phyloP scores from a whole-genome alignment of 2,888 invertebrate species.

The Emmelina monodactyla region DNA sequence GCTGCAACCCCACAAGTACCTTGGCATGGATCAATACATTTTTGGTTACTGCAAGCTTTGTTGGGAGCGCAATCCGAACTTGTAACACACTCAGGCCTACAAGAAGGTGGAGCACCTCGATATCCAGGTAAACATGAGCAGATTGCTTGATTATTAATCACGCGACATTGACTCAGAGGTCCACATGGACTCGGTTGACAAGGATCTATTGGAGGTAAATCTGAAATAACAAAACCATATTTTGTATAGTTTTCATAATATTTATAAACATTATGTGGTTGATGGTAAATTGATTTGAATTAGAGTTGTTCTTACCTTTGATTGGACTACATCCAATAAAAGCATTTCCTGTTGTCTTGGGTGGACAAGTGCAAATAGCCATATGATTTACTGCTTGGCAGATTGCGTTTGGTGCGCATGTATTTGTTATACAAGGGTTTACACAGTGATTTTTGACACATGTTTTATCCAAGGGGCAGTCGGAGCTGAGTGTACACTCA shows the following conservation, averaged over 20 bases:
- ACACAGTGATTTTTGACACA: constrained; percentile 75
- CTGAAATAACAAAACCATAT: constrained; percentile 19
- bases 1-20: constrained; percentile 82
- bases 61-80: constrained; percentile 76
- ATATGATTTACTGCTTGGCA: constrained; percentile 80
- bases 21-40: constrained; percentile 76
- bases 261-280: no score
- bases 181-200: constrained; percentile 73
- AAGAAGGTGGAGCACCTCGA: constrained; percentile 73
- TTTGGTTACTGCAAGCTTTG: constrained; percentile 75
- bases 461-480: constrained; percentile 73
- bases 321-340: constrained; percentile 70
- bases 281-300: constrained; percentile 2
- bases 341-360: constrained; percentile 75
- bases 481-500: constrained; percentile 77
- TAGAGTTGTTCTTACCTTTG: constrained; percentile 39
- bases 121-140: constrained; percentile 72
- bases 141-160: constrained; percentile 69
- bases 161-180: constrained; percentile 69
- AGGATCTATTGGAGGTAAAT: constrained; percentile 49
- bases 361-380: constrained; percentile 79
- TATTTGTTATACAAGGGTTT: constrained; percentile 77
- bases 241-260: not conserved
- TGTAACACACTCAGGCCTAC: constrained; percentile 75
- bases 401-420: constrained; percentile 77